Conservation (phyloP, 37 sponge, comb jelly and placozoan species). For the Halisarca cf. caerulea region DNA sequence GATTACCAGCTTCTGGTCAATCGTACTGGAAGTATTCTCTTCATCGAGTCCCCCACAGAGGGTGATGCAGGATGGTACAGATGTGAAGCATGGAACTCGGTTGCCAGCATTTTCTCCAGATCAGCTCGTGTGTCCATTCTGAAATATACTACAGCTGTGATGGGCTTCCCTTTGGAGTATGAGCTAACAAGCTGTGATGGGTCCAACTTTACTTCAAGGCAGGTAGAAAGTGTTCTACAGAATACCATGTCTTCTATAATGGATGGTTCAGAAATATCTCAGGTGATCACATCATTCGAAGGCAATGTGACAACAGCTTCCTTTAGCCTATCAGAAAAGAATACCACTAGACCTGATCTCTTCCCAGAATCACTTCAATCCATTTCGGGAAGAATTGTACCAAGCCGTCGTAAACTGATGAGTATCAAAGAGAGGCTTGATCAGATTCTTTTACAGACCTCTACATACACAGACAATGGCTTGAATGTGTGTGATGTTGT, state of each 20-base stretch:
- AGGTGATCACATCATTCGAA: background rate
- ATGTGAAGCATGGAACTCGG: slow-evolving; percentile 29
- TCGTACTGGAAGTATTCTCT: background rate
- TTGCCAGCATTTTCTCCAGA: background rate
- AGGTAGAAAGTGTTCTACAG: background rate
- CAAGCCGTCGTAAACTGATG: background rate
- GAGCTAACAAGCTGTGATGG: background rate
- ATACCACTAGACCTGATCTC: background rate
- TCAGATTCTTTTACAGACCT: background rate
- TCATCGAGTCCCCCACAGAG: background rate
- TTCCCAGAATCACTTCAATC: background rate
- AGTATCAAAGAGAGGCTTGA: background rate
- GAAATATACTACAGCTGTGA: background rate
- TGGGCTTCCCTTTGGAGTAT: background rate
- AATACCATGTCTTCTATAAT: background rate
- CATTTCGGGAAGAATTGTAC: background rate
- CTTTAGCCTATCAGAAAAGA: background rate
- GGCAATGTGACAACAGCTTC: background rate
- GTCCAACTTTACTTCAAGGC: background rate
- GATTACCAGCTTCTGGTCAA: background rate
- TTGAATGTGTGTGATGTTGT: background rate
- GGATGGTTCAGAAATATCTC: background rate
- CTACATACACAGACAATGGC: background rate
- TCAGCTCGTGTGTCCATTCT: background rate
- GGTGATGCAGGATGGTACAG: slow-evolving; percentile 14